Base-by-base conservation (phyloP, 2,113 vertebrate species). In the Podiceps cristatus region DNA sequence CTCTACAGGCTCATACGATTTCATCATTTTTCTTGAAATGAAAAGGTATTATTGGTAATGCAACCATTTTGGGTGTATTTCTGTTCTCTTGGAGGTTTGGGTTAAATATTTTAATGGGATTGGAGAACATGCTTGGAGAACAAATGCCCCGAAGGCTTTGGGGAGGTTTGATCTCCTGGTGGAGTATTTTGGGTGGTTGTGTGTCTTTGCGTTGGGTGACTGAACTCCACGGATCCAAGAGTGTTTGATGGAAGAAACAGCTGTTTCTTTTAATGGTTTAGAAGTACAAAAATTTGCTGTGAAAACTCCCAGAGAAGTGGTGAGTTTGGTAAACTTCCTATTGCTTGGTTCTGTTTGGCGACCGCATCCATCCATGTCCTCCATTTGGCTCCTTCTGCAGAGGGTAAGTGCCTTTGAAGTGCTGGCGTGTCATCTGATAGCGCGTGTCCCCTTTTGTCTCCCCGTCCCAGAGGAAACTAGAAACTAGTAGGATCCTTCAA, bases 281-380 rank as follows among this genome's bases (percentile, higher is more conserved):
- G 35, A 17, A 62, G 23, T 18, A 22, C 13, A 10, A 4, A 14
- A 7, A 47, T 40, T 13, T 73, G 55, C 59, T 49, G 18, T 56
- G 76, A 64, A 53, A 80, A 40, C 49, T 49, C 60, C 25, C 12
- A 8, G 72, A 7, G 72, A 53, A 8, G 6, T 5, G 35, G 12
- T 28, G 53, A 53, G 52, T 35, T 75, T 29, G 47, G 42, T 28
- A 10, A 50, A 59, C 28, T 73, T 68, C 24, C 10, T 24, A 2
- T 47, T 42, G 5, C 29, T 53, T 74, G 64, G 11, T 27, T 20
- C 8, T 62, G 20, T 37, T 13, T 35, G 66, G 60, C 5, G 11
- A 14, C 18, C 0, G 0, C 25, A 6, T 49, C 35, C 17, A 2
- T 29, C 4, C 0, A 4, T 13, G 87, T 35, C 8, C 37, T 40